These are phyloP conservation scores for Hystrix cristata DNA, from an alignment of 2,113 vertebrate genomes.

Conservation along the genomic window DNA sequence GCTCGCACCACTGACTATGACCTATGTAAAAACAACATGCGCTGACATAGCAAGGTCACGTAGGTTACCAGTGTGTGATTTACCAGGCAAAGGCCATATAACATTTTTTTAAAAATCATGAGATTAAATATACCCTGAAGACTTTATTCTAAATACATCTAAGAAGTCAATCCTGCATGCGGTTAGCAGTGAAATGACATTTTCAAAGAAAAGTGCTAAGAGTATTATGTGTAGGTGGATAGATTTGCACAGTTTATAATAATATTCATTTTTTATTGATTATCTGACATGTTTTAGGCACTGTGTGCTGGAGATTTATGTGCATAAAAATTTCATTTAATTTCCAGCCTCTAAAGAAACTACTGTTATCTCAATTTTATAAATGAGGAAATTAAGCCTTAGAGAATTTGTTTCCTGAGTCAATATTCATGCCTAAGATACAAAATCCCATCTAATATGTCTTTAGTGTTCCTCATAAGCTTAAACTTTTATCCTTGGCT, in stretches of 20 bases:
- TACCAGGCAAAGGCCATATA: not conserved
- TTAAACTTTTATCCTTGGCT: not conserved
- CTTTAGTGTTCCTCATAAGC: not conserved
- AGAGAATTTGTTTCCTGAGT: not conserved
- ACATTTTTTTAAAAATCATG: slow-evolving; percentile 34
- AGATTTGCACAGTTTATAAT: not conserved
- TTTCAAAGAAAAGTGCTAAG: slow-evolving; percentile 18
- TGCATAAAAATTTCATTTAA: slow-evolving; percentile 21
- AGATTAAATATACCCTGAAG: not conserved
- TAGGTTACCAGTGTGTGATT: not conserved
- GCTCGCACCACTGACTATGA: not conserved
- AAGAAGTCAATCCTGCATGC: slow-evolving; percentile 9
- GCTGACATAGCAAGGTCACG: not conserved
- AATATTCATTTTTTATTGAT: not conserved
- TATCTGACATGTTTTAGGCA: not conserved
- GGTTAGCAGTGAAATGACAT: slow-evolving; percentile 29
- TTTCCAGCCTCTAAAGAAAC: not conserved
- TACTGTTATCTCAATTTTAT: slow-evolving; percentile 4
- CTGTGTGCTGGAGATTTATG: not conserved
- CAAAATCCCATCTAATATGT: slow-evolving; percentile 6
- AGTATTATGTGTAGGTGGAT: not conserved
- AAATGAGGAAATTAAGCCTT: not conserved
- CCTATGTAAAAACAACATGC: slow-evolving; percentile 5
- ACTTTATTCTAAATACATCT: slow-evolving; percentile 42
- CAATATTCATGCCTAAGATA: not conserved